These are phyloP conservation scores for Procambarus clarkii DNA, from an alignment of 1,140 invertebrate species.

Conservation along the genomic window DNA sequence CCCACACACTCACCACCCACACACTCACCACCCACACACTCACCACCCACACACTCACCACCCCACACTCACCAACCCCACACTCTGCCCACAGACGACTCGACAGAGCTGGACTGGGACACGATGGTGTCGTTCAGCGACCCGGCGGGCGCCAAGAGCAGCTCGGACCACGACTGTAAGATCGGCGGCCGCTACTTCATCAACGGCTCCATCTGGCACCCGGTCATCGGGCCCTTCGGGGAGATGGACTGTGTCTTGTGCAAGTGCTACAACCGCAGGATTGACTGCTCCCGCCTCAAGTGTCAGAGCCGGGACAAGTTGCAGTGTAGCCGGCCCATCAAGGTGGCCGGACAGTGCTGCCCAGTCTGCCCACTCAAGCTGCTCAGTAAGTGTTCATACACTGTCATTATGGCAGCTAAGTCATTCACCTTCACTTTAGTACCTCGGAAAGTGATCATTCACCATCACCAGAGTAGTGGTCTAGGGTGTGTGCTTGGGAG, in stretches of 20 bases:
- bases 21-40: not conserved
- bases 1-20: not conserved
- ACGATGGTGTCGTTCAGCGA: conserved; percentile 55
- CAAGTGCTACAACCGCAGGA: conserved; percentile 49
- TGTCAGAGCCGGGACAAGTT: conserved; percentile 52
- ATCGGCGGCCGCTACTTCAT: conserved; percentile 61
- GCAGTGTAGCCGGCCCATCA: conserved; percentile 47
- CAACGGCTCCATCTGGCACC: conserved; percentile 75
- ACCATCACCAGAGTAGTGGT: too few species aligned
- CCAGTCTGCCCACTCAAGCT: conserved; percentile 33
- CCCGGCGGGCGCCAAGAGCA: conserved; percentile 21
- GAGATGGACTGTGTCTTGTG: conserved; percentile 68
- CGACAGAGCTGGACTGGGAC: conserved; percentile 60
- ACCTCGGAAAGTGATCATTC: too few species aligned
- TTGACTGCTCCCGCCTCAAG: conserved; percentile 60
- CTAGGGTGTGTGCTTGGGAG: too few species aligned
- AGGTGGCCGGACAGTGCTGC: conserved; percentile 66
- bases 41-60: not conserved
- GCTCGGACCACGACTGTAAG: conserved; percentile 39
- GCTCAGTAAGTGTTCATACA: conserved; percentile 1
- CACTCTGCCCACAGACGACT: conserved; percentile 34
- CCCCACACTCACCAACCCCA: not conserved
- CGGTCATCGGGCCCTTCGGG: conserved; percentile 75
- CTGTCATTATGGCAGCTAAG: not conserved
- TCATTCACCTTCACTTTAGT: too few species aligned